phyloP scores from a whole-genome alignment of 2,888 invertebrate genomes.

The Yponomeuta sedellus region DNA sequence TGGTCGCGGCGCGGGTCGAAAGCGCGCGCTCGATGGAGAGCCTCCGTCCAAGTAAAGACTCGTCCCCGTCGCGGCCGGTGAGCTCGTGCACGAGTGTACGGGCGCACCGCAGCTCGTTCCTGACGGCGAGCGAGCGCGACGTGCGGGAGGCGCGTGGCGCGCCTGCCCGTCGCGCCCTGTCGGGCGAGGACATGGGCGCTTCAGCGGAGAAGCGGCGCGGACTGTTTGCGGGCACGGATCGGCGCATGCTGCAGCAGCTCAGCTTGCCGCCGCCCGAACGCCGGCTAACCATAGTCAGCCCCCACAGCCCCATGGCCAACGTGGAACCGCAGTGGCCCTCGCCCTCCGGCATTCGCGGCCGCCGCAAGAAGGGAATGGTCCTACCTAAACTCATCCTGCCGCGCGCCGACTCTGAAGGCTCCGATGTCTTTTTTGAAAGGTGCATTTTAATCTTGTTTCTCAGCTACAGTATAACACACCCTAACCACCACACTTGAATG shows the following conservation, averaged over 20 bases:
- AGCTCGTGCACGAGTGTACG: constrained; percentile 68
- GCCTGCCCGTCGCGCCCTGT: constrained; percentile 78
- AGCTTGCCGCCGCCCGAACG: constrained; percentile 82
- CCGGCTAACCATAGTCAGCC: constrained; percentile 86
- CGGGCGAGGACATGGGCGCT: constrained; percentile 77
- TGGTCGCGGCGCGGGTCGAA: constrained; percentile 74
- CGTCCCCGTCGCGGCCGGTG: constrained; percentile 73
- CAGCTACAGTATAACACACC: background rate
- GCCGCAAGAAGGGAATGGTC: constrained; percentile 84
- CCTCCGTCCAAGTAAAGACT: constrained; percentile 76
- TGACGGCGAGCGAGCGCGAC: constrained; percentile 81
- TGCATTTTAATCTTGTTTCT: constrained; percentile 40
- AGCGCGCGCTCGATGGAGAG: constrained; percentile 84
- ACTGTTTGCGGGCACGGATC: constrained; percentile 80
- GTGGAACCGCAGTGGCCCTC: constrained; percentile 80
- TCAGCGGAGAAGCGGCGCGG: constrained; percentile 81
- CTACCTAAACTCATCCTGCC: constrained; percentile 85
- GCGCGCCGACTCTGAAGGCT: constrained; percentile 84
- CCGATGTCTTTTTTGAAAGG: constrained; percentile 80
- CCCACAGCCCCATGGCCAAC: constrained; percentile 84
- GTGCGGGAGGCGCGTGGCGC: constrained; percentile 79
- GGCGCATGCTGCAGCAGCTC: constrained; percentile 80
- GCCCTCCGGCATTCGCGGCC: constrained; percentile 75
- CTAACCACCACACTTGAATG: too few relatives aligned
- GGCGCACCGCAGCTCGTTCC: constrained; percentile 77